These are phyloP conservation scores for Limenitis camilla DNA, from an alignment of 2,888 invertebrate species.

Conservation along the genomic window DNA sequence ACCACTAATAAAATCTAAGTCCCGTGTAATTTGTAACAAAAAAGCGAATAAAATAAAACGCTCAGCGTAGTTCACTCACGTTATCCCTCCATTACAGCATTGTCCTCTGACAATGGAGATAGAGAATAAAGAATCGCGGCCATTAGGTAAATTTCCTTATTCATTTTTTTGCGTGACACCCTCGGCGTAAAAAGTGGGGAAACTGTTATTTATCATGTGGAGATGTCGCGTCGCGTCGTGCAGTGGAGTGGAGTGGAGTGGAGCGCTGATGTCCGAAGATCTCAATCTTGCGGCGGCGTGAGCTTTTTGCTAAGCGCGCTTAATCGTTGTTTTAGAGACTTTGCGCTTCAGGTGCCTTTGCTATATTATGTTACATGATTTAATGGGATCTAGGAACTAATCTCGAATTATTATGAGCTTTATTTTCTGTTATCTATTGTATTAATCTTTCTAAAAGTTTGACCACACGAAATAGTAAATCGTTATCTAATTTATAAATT, in stretches of 20 bases:
- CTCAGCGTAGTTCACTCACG: slow-evolving; percentile 59
- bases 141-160: slow-evolving; percentile 75
- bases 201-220: slow-evolving; percentile 64
- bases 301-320: slow-evolving; percentile 39
- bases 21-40: slow-evolving; percentile 6
- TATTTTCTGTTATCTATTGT: no score
- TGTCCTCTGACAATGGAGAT: slow-evolving; percentile 69
- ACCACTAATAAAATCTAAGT: neutral
- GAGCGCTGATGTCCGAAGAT: slow-evolving; percentile 41
- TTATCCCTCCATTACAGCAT: slow-evolving; percentile 71
- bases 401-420: neutral
- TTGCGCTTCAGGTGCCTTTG: neutral
- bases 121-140: slow-evolving; percentile 70
- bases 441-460: no score
- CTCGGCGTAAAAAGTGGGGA: slow-evolving; percentile 60
- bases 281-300: slow-evolving; percentile 53
- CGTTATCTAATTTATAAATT: no score
- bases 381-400: neutral
- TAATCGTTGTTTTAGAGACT: slow-evolving; percentile 7
- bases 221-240: slow-evolving; percentile 24
- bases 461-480: no score
- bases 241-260: slow-evolving; percentile 14
- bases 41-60: slow-evolving; percentile 41
- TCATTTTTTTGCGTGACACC: slow-evolving; percentile 72
- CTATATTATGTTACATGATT: neutral